Evolutionary conservation across 2,797 vertebrate species (phyloP).

Genomic region (Loriculus beryllinus): DNA sequence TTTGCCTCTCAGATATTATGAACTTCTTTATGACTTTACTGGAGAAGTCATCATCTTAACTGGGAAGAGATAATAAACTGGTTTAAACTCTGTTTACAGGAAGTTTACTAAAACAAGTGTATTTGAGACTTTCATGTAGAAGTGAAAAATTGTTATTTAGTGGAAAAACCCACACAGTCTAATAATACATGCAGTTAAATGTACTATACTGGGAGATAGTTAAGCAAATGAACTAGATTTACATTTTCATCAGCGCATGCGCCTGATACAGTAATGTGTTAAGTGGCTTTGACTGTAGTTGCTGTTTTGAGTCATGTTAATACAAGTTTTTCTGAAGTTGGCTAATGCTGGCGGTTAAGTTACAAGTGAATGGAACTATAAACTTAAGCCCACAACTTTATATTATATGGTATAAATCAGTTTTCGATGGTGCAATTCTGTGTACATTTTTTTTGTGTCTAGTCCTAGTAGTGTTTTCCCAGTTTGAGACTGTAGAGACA

Average conservation of each 20-base stretch:
- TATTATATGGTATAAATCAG: neutral
- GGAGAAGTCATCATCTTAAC: neutral
- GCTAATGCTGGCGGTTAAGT: neutral
- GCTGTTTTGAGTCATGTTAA: neutral
- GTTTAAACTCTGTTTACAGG: neutral
- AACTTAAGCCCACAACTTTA: neutral
- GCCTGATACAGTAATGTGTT: neutral
- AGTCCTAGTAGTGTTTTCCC: neutral
- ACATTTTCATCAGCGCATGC: neutral
- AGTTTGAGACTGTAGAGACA: slow-evolving; percentile 36
- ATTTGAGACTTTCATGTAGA: neutral
- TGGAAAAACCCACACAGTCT: neutral
- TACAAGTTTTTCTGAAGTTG: neutral
- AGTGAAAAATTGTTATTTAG: neutral
- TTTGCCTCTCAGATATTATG: neutral
- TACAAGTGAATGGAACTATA: neutral
- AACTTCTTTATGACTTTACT: neutral
- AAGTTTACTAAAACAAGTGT: neutral
- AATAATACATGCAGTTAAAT: neutral
- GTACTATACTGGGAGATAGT: neutral
- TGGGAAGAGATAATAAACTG: neutral
- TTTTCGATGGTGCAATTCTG: neutral
- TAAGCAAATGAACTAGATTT: neutral
- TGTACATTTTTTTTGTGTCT: neutral
- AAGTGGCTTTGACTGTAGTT: neutral